Conservation (phyloP, 2,888 invertebrate species). For the Brenthis hecate region DNA sequence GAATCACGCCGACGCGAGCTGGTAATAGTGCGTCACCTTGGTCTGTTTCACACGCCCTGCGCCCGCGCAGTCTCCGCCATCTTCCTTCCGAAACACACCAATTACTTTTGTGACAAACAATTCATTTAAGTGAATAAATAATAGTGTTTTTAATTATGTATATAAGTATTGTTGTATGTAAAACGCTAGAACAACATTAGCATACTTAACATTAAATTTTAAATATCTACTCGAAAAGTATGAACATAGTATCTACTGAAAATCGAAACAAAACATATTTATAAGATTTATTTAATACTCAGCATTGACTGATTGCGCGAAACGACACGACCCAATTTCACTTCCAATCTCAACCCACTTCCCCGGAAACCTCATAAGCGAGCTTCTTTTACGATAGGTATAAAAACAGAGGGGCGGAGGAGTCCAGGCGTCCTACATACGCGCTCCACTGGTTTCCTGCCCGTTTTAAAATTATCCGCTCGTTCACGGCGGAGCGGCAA, state of each 20-base stretch:
- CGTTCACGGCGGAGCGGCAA: constrained; percentile 70
- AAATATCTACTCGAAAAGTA: too few species aligned
- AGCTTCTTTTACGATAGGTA: constrained; percentile 65
- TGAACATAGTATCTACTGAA: too few species aligned
- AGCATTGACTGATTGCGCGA: constrained; percentile 35
- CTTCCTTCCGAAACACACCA: constrained; percentile 39
- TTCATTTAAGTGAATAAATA: constrained; percentile 4
- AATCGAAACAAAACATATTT: too few species aligned
- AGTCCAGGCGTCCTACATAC: constrained; percentile 74
- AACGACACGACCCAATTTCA: constrained; percentile 68
- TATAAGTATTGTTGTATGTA: too few species aligned
- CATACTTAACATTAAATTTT: neutral
- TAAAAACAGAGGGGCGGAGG: constrained; percentile 61
- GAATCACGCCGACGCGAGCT: constrained; percentile 49
- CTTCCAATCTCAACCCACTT: constrained; percentile 67
- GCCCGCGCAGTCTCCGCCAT: constrained; percentile 46
- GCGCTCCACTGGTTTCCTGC: constrained; percentile 76
- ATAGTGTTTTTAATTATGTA: neutral
- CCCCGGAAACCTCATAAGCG: constrained; percentile 68
- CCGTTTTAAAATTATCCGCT: constrained; percentile 76
- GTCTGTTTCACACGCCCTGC: constrained; percentile 63
- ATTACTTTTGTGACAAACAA: constrained; percentile 12
- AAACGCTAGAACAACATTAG: too few species aligned
- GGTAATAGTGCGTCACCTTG: constrained; percentile 61
- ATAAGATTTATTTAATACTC: neutral